Percentiles rank a stretch among this genome's conserved stretches.
phyloP scores from a whole-genome alignment of 2,113 vertebrate genomes.

The pig (Sus scrofa) region T2T-Sscrofa CM000824.6:114905501-114906000 shows the following conservation, averaged over 20 bases:
- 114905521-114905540: not conserved
- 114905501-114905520: not conserved
- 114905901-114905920: not conserved
- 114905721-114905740: not conserved
- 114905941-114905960: not conserved
- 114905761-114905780: not conserved
- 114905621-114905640: not conserved
- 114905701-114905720: not conserved
- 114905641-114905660: not conserved
- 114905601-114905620: not conserved
- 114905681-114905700: not conserved
- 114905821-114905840: not conserved
- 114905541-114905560: not conserved
- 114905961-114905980: not conserved
- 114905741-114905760: not conserved
- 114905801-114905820: not conserved
- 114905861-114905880: not conserved
- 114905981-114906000: not conserved
- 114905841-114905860: slow-evolving; percentile 10
- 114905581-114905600: too few relatives aligned
- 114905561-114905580: not conserved
- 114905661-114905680: too few relatives aligned
- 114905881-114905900: not conserved
- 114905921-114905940: not conserved
- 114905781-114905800: not conserved